These are phyloP conservation scores for Catonia carolina DNA, from an alignment of 2,888 invertebrate genomes.

Conservation along the genomic window DNA sequence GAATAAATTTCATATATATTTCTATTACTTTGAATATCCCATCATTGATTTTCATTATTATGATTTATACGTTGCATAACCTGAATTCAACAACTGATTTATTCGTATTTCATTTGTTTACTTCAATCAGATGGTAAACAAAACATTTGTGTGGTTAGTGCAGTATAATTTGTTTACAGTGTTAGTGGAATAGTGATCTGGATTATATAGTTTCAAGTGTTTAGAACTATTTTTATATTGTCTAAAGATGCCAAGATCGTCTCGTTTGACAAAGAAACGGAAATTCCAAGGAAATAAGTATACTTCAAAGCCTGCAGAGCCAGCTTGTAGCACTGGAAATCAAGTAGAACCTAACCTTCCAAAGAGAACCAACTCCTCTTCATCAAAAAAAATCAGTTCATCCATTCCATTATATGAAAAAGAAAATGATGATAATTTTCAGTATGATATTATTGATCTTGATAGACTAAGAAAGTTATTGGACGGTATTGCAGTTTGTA, in stretches of 20 bases:
- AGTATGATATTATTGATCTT: too few relatives aligned
- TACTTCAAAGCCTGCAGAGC: conserved; percentile 4
- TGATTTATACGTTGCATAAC: not conserved
- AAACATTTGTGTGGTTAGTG: too few relatives aligned
- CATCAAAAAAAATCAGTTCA: conserved; percentile 1
- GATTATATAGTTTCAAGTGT: not conserved
- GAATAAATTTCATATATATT: not conserved
- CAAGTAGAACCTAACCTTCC: conserved; percentile 4
- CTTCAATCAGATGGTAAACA: not conserved
- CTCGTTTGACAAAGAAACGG: conserved; percentile 1
- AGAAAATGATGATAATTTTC: too few relatives aligned
- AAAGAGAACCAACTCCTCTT: not conserved
- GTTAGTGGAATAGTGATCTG: too few relatives aligned
- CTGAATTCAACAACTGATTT: not conserved
- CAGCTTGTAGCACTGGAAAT: conserved; percentile 1
- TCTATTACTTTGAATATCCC: not conserved
- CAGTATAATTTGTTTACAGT: too few relatives aligned
- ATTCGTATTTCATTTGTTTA: too few relatives aligned
- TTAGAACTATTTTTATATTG: conserved; percentile 1
- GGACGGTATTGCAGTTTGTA: conserved; percentile 2
- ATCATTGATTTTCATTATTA: too few relatives aligned
- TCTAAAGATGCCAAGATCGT: conserved; percentile 2
- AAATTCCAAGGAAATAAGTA: not conserved
- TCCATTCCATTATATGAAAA: too few relatives aligned
- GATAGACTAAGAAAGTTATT: too few relatives aligned